Percentiles rank a stretch among this genome's conserved stretches.
Conservation (phyloP, 2,113 vertebrate genomes). For the Glaucidium brasilianum region DNA sequence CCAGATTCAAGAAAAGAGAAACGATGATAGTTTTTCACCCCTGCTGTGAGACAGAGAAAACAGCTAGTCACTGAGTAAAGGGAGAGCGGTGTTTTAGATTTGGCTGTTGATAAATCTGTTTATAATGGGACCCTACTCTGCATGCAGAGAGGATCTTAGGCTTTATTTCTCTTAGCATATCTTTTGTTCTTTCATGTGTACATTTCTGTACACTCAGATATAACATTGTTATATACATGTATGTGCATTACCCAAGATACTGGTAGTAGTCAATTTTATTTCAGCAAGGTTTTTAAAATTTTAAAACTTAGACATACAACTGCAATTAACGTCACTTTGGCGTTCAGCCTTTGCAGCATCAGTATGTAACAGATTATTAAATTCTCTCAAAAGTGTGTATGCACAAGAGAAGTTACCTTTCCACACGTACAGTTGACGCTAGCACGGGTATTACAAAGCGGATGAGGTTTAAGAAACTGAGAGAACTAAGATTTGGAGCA, state of each 20-base stretch:
- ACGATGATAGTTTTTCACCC: not conserved
- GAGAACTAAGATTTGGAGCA: not conserved
- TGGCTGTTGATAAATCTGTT: not conserved
- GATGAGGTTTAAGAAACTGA: not conserved
- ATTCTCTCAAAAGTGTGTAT: not conserved
- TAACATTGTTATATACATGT: not conserved
- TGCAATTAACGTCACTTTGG: not conserved
- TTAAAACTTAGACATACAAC: not conserved
- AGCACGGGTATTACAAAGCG: not conserved
- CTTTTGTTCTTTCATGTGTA: not conserved
- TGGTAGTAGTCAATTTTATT: not conserved
- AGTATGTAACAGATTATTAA: not conserved
- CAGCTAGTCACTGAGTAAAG: not conserved
- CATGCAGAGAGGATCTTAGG: not conserved
- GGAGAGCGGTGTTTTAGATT: not conserved
- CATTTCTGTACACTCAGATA: not conserved
- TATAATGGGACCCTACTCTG: not conserved
- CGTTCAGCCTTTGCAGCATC: not conserved
- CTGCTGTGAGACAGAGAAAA: not conserved
- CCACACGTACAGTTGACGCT: not conserved
- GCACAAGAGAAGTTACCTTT: not conserved
- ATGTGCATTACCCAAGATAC: not conserved
- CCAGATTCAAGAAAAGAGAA: not conserved
- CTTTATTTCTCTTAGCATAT: not conserved
- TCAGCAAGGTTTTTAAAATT: not conserved